Percentiles rank a stretch among this genome's conserved stretches.
Conservation (phyloP, 2,113 vertebrate species). For the Cyprinodon tularosa region DNA sequence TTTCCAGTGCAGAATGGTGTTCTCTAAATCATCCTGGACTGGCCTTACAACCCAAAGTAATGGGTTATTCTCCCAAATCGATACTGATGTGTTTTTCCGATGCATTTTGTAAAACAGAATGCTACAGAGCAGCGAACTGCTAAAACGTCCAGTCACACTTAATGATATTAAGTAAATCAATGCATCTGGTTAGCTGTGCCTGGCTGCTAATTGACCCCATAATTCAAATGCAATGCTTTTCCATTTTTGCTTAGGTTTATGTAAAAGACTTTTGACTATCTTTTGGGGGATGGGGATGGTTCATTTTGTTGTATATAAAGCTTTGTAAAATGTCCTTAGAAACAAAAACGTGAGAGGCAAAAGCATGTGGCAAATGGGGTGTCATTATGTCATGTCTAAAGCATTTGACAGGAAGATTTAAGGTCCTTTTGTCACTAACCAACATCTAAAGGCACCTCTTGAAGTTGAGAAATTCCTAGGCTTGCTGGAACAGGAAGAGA, state of each 20-base stretch:
- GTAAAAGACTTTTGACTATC: neutral
- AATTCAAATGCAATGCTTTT: neutral
- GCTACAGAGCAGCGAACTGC: neutral
- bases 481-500: slow-evolving; percentile 64
- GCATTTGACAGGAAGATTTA: slow-evolving; percentile 61
- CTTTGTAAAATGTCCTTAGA: neutral
- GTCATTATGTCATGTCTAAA: slow-evolving; percentile 45
- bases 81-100: neutral
- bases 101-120: neutral
- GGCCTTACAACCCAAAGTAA: neutral
- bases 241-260: neutral
- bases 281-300: too few relatives aligned
- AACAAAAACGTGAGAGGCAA: neutral
- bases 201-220: neutral
- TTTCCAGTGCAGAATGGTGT: neutral
- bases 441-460: slow-evolving; percentile 43
- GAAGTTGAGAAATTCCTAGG: slow-evolving; percentile 64
- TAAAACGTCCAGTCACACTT: neutral
- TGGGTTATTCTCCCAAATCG: neutral
- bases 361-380: neutral
- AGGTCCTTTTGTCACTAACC: slow-evolving; percentile 58
- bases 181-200: neutral
- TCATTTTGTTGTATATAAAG: neutral
- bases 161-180: neutral
- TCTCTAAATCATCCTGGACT: neutral